Evolutionary conservation across 2,797 vertebrate genomes (phyloP).

Genomic region (Argyrosomus regius): DNA sequence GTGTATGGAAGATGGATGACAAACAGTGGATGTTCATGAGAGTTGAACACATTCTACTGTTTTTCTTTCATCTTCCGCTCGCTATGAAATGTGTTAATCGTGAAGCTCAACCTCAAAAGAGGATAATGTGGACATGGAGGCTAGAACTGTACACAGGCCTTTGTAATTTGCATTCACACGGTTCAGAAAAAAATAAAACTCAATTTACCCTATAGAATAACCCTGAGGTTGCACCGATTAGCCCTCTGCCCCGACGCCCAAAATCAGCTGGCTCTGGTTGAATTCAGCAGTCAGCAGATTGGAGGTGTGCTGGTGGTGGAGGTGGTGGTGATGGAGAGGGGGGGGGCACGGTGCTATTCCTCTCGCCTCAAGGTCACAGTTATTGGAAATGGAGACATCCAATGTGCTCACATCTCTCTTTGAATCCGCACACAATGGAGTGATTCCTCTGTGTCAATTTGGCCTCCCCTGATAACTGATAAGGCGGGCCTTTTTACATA

Average conservation of each 20-base stretch:
- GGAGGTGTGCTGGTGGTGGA: constrained; percentile 25
- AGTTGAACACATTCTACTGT: background rate
- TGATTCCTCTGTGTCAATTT: constrained; percentile 82
- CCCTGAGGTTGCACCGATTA: constrained; percentile 66
- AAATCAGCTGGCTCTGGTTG: constrained; percentile 70
- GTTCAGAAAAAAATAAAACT: constrained; percentile 66
- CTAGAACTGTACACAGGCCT: constrained; percentile 25
- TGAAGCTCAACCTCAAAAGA: background rate
- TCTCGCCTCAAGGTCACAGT: constrained; percentile 82
- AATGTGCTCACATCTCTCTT: constrained; percentile 81
- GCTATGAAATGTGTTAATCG: background rate
- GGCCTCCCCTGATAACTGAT: constrained; percentile 80
- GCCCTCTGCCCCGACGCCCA: constrained; percentile 45
- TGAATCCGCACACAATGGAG: constrained; percentile 80
- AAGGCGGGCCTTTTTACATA: constrained; percentile 77
- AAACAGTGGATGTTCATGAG: background rate
- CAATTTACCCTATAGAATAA: constrained; percentile 70
- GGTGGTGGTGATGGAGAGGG: background rate
- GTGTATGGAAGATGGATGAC: background rate
- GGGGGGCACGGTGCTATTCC: constrained; percentile 58
- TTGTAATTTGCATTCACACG: constrained; percentile 35
- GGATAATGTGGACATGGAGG: background rate
- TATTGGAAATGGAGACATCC: constrained; percentile 85
- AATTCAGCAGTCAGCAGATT: constrained; percentile 81
- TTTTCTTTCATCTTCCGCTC: background rate